These are phyloP conservation scores for Molossus molossus DNA, from an alignment of 2,797 vertebrate species.

Conservation along the genomic window DNA sequence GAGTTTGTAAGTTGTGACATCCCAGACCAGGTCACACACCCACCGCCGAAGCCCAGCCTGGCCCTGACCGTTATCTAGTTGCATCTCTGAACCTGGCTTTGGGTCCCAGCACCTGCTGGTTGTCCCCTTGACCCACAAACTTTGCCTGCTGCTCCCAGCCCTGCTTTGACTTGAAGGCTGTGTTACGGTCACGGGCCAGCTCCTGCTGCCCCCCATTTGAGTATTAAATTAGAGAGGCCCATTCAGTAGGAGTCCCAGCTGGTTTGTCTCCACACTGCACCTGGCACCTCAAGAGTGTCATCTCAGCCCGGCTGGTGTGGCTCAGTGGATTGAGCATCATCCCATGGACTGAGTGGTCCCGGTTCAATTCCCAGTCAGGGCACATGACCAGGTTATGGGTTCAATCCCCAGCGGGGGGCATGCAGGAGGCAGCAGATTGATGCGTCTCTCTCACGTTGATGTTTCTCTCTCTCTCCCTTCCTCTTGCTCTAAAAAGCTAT, in stretches of 20 bases:
- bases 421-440: no score
- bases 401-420: no score
- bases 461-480: no score
- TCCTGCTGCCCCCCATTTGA: background rate
- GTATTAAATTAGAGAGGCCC: background rate
- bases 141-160: background rate
- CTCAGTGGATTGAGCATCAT: no score
- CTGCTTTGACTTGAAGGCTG: background rate
- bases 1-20: background rate
- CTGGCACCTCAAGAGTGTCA: no score
- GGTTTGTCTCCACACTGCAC: background rate
- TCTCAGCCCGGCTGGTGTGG: no score
- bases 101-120: background rate
- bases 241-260: accelerated
- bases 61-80: background rate
- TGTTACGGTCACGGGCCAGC: background rate
- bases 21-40: background rate
- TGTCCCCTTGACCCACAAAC: background rate
- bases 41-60: background rate
- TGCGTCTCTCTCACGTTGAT: no score
- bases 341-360: no score
- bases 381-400: no score
- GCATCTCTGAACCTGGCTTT: background rate
- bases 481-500: no score
- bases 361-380: no score